Conservation (phyloP, 2,888 invertebrate species). For the Suillia variegata region DNA sequence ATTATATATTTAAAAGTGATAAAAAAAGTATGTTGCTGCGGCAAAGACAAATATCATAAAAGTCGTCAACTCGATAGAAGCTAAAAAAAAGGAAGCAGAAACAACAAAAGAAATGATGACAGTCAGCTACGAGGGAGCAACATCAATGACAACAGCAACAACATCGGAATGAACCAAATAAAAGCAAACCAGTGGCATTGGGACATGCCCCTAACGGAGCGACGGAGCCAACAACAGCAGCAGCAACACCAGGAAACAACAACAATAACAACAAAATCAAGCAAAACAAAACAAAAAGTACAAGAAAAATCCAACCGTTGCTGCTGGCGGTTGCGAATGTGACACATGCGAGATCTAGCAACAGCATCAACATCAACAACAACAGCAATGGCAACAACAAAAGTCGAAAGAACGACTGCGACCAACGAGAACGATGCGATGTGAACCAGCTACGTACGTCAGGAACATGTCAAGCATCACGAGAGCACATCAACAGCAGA, state of each 20-base stretch:
- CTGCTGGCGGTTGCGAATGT: background rate
- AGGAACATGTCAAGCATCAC: conserved; percentile 20
- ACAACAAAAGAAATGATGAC: background rate
- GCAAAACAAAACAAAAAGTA: too few species aligned
- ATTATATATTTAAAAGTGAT: background rate
- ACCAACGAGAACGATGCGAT: conserved; percentile 2
- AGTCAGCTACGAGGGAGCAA: background rate
- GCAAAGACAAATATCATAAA: background rate
- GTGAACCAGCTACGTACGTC: conserved; percentile 1
- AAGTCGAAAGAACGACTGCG: background rate
- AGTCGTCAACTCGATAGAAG: background rate
- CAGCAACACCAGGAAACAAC: background rate
- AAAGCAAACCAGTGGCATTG: background rate
- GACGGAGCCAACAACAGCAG: background rate
- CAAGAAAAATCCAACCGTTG: background rate
- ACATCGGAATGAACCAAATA: background rate
- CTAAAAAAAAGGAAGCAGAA: background rate
- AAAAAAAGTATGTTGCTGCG: background rate
- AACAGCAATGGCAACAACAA: background rate
- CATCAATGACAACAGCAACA: background rate
- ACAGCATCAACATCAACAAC: background rate
- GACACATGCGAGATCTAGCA: background rate
- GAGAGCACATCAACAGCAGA: conserved; percentile 18
- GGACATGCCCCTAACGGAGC: conserved; percentile 1
- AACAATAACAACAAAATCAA: too few species aligned